Evolutionary conservation across 2,113 vertebrate genomes (phyloP).

Genomic region (Trematocara nigrifrons): DNA sequence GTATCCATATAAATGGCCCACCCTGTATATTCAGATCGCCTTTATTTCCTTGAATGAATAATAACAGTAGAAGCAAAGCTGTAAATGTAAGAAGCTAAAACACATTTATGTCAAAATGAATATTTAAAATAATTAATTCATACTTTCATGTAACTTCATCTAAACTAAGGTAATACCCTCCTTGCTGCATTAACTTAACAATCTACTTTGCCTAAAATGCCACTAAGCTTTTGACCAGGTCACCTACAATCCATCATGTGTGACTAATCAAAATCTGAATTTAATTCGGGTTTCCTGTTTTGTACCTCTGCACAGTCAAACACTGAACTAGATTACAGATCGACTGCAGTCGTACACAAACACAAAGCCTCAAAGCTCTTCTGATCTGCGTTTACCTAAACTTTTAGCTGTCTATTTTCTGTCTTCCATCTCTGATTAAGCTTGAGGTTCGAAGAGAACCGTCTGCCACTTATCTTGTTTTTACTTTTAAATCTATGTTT

Average conservation of each 20-base stretch:
- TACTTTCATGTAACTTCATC: neutral
- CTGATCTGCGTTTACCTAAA: neutral
- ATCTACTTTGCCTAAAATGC: neutral
- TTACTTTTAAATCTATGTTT: neutral
- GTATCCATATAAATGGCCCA: neutral
- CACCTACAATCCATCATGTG: neutral
- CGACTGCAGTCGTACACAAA: neutral
- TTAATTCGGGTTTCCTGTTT: neutral
- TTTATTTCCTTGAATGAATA: neutral
- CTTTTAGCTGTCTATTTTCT: neutral
- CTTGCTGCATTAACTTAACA: neutral
- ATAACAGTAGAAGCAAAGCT: neutral
- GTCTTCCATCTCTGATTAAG: neutral
- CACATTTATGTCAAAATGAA: neutral
- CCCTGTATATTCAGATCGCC: neutral
- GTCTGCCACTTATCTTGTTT: neutral
- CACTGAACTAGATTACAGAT: neutral
- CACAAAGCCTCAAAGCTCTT: neutral
- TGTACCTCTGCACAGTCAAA: neutral
- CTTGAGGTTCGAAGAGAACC: neutral
- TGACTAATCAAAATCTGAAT: neutral
- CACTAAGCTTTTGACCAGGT: neutral
- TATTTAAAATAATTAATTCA: neutral
- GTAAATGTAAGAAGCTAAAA: neutral
- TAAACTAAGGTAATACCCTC: neutral